These are phyloP conservation scores for Drosophila funebris DNA, from an alignment of 1,140 invertebrate genomes.

Conservation along the genomic window DNA sequence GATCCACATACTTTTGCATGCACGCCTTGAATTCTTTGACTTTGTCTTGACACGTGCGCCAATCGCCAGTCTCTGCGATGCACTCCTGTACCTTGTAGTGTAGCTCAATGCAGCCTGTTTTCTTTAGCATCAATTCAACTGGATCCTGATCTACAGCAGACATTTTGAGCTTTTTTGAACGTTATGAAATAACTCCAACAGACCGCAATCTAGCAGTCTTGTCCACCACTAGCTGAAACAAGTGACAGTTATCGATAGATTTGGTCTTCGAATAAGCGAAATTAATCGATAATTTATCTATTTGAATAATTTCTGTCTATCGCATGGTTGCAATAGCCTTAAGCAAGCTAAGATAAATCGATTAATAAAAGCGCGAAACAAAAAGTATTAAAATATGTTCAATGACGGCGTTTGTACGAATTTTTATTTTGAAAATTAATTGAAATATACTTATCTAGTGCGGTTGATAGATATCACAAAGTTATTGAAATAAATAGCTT, in stretches of 20 bases:
- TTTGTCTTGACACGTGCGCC: constrained; percentile 94
- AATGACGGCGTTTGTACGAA: not conserved
- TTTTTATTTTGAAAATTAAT: not conserved
- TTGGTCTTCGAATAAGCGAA: too few relatives aligned
- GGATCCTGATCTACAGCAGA: constrained; percentile 86
- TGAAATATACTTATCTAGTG: not conserved
- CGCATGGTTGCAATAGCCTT: not conserved
- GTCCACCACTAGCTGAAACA: not conserved
- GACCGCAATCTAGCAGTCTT: not conserved
- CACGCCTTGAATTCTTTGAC: constrained; percentile 92
- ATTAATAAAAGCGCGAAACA: not conserved
- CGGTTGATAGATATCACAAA: not conserved
- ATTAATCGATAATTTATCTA: too few relatives aligned
- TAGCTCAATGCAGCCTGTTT: constrained; percentile 93
- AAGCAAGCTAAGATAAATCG: too few relatives aligned
- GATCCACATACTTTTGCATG: constrained; percentile 86
- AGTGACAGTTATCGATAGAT: not conserved
- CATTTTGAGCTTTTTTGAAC: constrained; percentile 38
- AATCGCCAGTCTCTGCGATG: constrained; percentile 93
- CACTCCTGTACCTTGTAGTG: constrained; percentile 95
- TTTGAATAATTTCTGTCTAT: too few relatives aligned
- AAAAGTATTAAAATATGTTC: not conserved
- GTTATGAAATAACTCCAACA: constrained; percentile 25
- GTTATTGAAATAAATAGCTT: not conserved
- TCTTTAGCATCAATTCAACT: constrained; percentile 92